Evolutionary conservation across 2,888 invertebrate genomes (phyloP).

Genomic region (Agrotis exclamationis): DNA sequence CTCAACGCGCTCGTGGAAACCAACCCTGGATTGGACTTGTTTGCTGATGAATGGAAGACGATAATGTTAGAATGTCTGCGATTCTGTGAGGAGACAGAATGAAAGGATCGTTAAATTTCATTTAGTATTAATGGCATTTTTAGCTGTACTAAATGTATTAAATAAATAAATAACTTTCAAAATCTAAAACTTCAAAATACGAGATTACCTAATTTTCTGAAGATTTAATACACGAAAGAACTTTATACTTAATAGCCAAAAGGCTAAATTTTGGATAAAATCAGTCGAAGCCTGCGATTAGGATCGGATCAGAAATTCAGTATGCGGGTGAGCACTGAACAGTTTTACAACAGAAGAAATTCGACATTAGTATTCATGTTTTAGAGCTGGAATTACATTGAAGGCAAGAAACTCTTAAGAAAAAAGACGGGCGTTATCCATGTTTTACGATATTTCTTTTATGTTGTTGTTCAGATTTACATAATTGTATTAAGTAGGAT

Average conservation of each 20-base stretch:
- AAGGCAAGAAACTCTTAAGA: background rate
- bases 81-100: no score
- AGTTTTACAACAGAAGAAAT: background rate
- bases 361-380: fast-evolving
- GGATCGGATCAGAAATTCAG: constrained; percentile 27
- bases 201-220: constrained; percentile 26
- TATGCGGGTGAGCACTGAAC: background rate
- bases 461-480: constrained; percentile 15
- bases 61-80: no score
- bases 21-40: no score
- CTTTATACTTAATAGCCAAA: constrained; percentile 19
- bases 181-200: background rate
- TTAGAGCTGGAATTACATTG: background rate
- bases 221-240: constrained; percentile 2
- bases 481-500: constrained; percentile 19
- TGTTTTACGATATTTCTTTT: constrained; percentile 22
- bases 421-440: background rate
- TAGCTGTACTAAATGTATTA: no score
- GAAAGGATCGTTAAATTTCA: no score
- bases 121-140: no score
- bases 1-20: no score
- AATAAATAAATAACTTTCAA: no score
- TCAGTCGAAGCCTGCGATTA: constrained; percentile 10
- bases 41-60: no score
- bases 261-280: constrained; percentile 6